Evolutionary conservation across 1,140 invertebrate genomes (phyloP).

Genomic region (Cydia strobilella): DNA sequence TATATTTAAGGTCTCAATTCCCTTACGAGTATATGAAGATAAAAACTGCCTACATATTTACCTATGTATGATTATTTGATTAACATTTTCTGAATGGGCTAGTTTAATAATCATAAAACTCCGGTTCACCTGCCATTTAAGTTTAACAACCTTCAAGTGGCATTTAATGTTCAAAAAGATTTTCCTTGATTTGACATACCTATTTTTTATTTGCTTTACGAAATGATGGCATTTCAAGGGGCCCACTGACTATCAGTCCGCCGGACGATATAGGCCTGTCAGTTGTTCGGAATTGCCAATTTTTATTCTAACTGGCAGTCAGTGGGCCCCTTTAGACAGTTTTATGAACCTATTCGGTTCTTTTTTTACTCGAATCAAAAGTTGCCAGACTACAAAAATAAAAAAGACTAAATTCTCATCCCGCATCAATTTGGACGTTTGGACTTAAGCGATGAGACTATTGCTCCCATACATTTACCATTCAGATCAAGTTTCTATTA

Average conservation of each 20-base stretch:
- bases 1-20: neutral
- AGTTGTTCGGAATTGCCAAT: no score
- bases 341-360: no score
- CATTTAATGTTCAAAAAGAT: neutral
- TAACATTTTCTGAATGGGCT: neutral
- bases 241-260: no score
- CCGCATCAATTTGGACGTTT: neutral
- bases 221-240: no score
- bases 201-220: no score
- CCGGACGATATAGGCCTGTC: no score
- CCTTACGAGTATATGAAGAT: neutral
- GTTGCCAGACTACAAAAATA: no score
- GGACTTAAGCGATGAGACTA: neutral
- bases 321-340: no score
- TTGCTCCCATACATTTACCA: constrained; percentile 5
- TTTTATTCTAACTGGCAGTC: no score
- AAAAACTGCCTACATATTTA: neutral
- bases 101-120: constrained; percentile 23
- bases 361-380: no score
- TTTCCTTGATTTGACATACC: neutral
- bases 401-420: neutral
- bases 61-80: neutral
- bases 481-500: constrained; percentile 23
- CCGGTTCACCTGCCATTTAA: neutral
- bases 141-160: neutral